A percentile compares a stretch with the other conserved stretches of the same genome.
Evolutionary conservation across 2,888 invertebrate genomes (phyloP).

Genomic region (Chloroclystis v-ata): DNA sequence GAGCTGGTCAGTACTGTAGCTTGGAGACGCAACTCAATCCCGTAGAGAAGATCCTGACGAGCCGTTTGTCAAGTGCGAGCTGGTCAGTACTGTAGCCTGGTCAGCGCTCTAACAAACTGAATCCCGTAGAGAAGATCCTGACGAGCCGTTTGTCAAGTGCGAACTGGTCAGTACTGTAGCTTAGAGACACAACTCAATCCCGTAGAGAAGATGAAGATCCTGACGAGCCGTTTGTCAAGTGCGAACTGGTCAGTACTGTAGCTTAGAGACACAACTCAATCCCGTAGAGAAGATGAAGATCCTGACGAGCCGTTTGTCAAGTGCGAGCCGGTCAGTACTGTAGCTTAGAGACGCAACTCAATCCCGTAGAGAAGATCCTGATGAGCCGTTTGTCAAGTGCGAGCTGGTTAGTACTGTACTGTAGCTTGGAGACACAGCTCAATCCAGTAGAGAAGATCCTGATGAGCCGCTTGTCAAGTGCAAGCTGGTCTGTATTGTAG

Average conservation of each 20-base stretch:
- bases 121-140: neutral
- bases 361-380: too few relatives aligned
- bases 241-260: neutral
- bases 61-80: neutral
- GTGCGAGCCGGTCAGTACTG: too few relatives aligned
- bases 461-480: too few relatives aligned
- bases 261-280: too few relatives aligned
- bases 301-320: too few relatives aligned
- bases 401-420: too few relatives aligned
- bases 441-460: too few relatives aligned
- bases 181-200: constrained; percentile 7
- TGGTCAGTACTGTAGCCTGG: constrained; percentile 5
- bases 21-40: neutral
- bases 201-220: neutral
- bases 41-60: neutral
- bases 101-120: constrained; percentile 1
- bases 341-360: too few relatives aligned
- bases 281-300: too few relatives aligned
- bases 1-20: constrained; percentile 11
- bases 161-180: neutral
- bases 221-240: neutral
- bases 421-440: too few relatives aligned
- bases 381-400: too few relatives aligned
- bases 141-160: neutral
- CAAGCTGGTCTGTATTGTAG: too few relatives aligned